Evolutionary conservation across 2,113 vertebrate species (phyloP).

Genomic region (Trachemys scripta): DNA sequence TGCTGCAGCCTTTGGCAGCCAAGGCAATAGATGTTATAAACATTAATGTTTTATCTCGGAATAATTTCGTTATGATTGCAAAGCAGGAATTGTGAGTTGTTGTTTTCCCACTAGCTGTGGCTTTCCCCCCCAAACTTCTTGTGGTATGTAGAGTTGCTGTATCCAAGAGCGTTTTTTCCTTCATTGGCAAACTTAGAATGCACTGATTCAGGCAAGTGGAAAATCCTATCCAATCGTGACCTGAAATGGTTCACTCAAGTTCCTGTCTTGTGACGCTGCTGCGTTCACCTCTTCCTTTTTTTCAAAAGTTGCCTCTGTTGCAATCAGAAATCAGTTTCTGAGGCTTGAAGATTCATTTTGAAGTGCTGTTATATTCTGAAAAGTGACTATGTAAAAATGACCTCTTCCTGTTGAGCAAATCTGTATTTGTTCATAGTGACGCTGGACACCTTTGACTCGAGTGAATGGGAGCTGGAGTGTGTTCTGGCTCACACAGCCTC

Average conservation of each 20-base stretch:
- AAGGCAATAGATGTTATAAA: rapidly evolving
- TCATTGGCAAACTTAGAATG: background rate
- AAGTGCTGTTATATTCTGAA: background rate
- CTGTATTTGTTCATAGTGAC: background rate
- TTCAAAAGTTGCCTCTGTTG: background rate
- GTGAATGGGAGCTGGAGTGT: background rate
- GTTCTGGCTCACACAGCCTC: background rate
- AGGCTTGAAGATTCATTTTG: background rate
- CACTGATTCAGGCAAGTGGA: rapidly evolving
- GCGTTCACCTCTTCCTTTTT: rapidly evolving
- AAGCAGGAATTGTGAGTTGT: background rate
- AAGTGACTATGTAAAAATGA: background rate
- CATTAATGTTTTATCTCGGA: background rate
- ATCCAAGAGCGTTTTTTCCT: background rate
- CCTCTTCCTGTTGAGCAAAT: background rate
- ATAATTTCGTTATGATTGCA: background rate
- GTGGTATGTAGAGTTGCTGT: rapidly evolving
- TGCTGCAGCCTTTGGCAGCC: background rate
- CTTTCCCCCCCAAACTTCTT: background rate
- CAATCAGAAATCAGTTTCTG: background rate
- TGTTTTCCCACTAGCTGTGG: background rate
- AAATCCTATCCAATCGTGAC: rapidly evolving
- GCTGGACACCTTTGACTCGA: background rate
- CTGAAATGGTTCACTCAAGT: background rate
- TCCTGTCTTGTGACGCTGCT: background rate